Conservation (phyloP, 2,797 vertebrate genomes). For the Sphenodon punctatus region DNA sequence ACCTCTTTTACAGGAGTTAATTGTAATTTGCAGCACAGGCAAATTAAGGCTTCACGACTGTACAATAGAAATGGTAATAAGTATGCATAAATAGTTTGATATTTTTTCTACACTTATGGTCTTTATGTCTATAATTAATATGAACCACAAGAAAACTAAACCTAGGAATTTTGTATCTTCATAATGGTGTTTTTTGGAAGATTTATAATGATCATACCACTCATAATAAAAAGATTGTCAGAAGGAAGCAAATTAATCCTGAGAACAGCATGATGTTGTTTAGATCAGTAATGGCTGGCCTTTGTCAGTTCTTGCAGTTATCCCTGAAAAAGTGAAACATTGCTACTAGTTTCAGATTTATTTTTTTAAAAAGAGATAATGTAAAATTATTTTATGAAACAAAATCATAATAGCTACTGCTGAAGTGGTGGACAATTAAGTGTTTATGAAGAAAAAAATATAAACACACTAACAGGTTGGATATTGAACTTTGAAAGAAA, state of each 20-base stretch:
- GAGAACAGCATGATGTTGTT: neutral
- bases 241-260: neutral
- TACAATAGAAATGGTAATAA: no score
- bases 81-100: no score
- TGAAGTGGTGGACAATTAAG: no score
- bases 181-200: neutral
- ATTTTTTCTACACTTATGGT: no score
- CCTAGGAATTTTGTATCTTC: neutral
- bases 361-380: no score
- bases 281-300: neutral
- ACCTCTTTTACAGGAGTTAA: neutral
- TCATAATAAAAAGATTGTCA: neutral
- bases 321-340: neutral
- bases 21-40: neutral
- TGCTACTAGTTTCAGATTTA: no score
- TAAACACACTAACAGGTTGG: no score
- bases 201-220: neutral
- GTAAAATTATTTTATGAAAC: no score
- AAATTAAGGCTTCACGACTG: neutral
- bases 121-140: no score
- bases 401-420: no score
- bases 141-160: neutral
- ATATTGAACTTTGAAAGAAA: no score
- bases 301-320: neutral
- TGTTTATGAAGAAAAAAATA: no score